Evolutionary conservation across 2,113 vertebrate genomes (phyloP).

Genomic region (Eurypyga helias): DNA sequence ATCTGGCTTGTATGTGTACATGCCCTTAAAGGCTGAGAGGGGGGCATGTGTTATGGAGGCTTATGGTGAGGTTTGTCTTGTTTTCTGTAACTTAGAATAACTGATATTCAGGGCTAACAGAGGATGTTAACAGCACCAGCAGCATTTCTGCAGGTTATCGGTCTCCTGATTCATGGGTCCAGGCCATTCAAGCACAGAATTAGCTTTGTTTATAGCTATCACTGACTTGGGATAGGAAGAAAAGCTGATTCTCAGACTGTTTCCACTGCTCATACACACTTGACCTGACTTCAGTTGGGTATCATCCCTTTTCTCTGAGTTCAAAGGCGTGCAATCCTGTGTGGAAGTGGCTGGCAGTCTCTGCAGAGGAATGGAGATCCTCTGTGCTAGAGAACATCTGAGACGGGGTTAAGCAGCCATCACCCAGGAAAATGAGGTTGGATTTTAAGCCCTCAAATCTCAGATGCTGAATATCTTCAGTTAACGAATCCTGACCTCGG

Average conservation of each 20-base stretch:
- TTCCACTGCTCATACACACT: neutral
- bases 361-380: neutral
- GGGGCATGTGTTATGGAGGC: neutral
- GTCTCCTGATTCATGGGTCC: neutral
- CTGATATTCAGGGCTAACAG: neutral
- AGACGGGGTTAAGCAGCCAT: neutral
- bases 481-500: slow-evolving; percentile 1
- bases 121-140: neutral
- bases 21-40: neutral
- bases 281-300: neutral
- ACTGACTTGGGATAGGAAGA: neutral
- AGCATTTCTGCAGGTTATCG: neutral
- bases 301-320: neutral
- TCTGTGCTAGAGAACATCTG: neutral
- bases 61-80: neutral
- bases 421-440: slow-evolving; percentile 34
- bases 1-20: neutral
- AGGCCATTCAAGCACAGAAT: neutral
- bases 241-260: neutral
- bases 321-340: neutral
- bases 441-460: slow-evolving; percentile 37
- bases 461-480: neutral
- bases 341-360: neutral
- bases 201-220: neutral
- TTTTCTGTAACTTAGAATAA: neutral